A percentile compares a stretch with the other conserved stretches of the same genome.
These are phyloP conservation scores for Nyctalus aviator DNA, from an alignment of 2,797 vertebrate species.

Conservation along the genomic window DNA sequence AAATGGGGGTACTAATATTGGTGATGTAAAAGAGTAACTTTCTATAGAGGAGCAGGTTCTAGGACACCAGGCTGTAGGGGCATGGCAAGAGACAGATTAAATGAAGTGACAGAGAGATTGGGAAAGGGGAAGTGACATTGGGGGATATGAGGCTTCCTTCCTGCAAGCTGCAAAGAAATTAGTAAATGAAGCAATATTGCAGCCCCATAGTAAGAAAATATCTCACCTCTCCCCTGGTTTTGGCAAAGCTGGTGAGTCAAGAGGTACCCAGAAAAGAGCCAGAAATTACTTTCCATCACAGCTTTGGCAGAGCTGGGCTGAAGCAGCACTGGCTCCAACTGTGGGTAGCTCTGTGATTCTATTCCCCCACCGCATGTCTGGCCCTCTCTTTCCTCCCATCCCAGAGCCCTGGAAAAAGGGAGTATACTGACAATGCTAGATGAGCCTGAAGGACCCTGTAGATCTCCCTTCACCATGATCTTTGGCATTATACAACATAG, in stretches of 20 bases:
- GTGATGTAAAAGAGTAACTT: not conserved
- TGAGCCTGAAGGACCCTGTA: not conserved
- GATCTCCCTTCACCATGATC: not conserved
- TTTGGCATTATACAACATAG: fast-evolving
- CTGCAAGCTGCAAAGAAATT: not conserved
- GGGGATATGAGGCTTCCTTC: not conserved
- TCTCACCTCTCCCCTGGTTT: not conserved
- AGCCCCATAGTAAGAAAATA: not conserved
- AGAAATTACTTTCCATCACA: not conserved
- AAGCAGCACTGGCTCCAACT: not conserved
- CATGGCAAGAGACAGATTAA: not conserved
- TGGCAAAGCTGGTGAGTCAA: not conserved
- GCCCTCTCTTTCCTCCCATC: too few relatives aligned
- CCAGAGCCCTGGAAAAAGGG: not conserved
- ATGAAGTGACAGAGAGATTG: not conserved
- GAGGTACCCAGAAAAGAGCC: not conserved
- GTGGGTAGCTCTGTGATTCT: not conserved
- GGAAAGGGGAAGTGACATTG: conserved; percentile 13
- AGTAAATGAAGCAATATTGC: not conserved
- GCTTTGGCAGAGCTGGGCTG: not conserved
- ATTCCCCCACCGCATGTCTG: fast-evolving
- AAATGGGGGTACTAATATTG: too few relatives aligned
- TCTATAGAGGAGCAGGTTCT: not conserved
- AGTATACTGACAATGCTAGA: too few relatives aligned
- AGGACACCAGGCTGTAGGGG: not conserved